Evolutionary conservation across 2,797 vertebrate genomes (phyloP).

Genomic region (Scolopax rusticola): DNA sequence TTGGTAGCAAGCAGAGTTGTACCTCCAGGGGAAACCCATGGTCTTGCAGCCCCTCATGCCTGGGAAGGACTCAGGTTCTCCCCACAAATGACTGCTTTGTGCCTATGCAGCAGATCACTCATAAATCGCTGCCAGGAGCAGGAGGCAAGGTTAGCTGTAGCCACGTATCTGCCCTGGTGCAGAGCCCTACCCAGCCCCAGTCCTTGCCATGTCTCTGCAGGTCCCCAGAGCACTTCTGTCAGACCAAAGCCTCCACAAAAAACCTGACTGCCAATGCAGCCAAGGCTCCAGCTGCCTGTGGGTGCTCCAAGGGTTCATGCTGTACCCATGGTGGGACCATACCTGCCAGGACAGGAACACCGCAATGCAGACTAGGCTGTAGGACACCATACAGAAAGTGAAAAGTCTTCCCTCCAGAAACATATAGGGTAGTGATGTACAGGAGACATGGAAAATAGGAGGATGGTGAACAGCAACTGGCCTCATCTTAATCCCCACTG

Average conservation of each 20-base stretch:
- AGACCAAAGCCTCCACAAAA: background rate
- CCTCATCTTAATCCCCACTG: background rate
- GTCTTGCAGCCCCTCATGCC: background rate
- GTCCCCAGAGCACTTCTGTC: background rate
- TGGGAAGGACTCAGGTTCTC: background rate
- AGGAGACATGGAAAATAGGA: background rate
- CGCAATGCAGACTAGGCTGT: background rate
- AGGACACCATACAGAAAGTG: background rate
- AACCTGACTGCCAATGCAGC: background rate
- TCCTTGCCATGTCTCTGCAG: background rate
- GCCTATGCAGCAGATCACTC: background rate
- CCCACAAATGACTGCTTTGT: background rate
- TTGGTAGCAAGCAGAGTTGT: background rate
- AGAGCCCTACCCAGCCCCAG: background rate
- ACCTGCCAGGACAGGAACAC: background rate
- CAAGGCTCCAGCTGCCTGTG: background rate
- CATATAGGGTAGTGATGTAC: fast-evolving
- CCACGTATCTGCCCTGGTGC: background rate
- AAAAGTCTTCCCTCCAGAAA: background rate
- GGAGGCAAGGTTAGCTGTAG: background rate
- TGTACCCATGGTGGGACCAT: background rate
- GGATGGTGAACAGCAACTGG: background rate
- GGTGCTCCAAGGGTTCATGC: fast-evolving
- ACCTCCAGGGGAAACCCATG: background rate
- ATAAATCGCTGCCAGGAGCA: background rate